Base-by-base conservation (phyloP, 2,113 vertebrate genomes). In the Elgaria multicarinata region DNA sequence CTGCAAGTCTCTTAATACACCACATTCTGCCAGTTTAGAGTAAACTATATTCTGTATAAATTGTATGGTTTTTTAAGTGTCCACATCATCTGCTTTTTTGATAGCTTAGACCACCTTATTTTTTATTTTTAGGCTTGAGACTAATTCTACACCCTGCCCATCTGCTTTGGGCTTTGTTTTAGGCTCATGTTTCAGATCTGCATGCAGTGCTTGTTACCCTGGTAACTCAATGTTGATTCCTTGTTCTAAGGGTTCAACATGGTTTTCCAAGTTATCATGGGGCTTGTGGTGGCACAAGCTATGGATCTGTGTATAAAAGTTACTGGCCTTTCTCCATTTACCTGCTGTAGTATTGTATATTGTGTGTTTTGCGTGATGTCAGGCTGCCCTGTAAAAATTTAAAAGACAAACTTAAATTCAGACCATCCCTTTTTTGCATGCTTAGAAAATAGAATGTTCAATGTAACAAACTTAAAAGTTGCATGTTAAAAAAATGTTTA, bases 381-480 rank as follows among this genome's bases (percentile, higher is more conserved):
- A 94, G 96, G 97, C 97, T 98, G 97, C 97, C 97, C 97, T 96
- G 97, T 97, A 97, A 97, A 97, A 96, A 94, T 96, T 97, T 91
- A 91, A 94, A 95, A 95, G 90, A 72, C 96, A 94, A 96, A 94
- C 94, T 97, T 96, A 96, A 97, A 97, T 95, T 95, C 97, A 97
- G 97, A 98, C 96, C 96, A 97, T 98, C 97, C 86, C 95, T 97
- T 97, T 97, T 98, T 97, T 98, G 98, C 98, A 98, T 98, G 98
- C 97, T 95, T 98, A 97, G 97, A 96, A 91, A 91, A 95, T 98
- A 98, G 97, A 97, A 96, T 95, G 96, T 97, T 97, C 96, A 96
- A 69, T 98, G 97, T 98, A 98, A 98, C 96, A 96, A 97, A 97
- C 96, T 96, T 89, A 77, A 96, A 97, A 97, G 97, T 97, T 98